phyloP scores from a whole-genome alignment of 2,113 vertebrate genomes.

The Percina caprodes region DNA sequence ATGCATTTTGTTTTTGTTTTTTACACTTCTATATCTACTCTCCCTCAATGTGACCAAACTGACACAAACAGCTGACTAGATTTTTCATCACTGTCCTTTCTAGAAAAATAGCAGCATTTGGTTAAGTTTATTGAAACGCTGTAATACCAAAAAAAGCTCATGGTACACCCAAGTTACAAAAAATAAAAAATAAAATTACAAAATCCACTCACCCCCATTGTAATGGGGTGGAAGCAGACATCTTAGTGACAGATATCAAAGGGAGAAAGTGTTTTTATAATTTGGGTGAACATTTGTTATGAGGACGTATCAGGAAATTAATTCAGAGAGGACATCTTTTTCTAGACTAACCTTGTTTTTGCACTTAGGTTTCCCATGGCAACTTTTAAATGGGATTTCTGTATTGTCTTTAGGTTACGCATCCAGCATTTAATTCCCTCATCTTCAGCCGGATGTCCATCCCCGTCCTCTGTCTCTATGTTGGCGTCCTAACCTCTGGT shows the following conservation, averaged over 20 bases:
- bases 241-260: neutral
- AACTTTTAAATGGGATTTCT: too few relatives aligned
- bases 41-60: neutral
- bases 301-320: neutral
- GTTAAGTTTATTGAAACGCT: neutral
- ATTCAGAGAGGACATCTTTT: neutral
- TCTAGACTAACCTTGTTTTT: neutral
- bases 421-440: too few relatives aligned
- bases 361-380: too few relatives aligned
- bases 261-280: neutral
- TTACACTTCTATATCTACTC: neutral
- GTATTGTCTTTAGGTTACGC: too few relatives aligned
- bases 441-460: too few relatives aligned
- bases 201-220: neutral
- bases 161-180: neutral
- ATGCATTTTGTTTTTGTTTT: neutral
- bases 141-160: neutral
- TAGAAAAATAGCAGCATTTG: neutral
- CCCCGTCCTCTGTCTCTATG: too few relatives aligned
- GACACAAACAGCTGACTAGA: neutral
- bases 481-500: too few relatives aligned
- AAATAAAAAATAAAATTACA: neutral
- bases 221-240: neutral
- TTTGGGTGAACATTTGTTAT: neutral
- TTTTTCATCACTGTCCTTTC: neutral